Conservation (phyloP, 2,888 invertebrate species). For the Druceiella hillmani region DNA sequence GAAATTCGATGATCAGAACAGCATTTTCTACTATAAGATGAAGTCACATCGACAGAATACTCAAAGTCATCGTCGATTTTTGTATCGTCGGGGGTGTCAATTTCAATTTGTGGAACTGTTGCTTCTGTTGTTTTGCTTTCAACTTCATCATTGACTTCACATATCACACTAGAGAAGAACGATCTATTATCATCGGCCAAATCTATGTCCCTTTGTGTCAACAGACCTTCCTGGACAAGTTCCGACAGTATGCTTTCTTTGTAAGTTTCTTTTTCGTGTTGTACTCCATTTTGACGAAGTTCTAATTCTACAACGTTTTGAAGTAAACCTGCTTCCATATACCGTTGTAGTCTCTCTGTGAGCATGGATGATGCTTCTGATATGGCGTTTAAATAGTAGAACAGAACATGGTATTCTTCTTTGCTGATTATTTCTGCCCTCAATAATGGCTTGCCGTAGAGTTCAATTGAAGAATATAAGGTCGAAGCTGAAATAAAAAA, state of each 20-base stretch:
- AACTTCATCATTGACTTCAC: no score
- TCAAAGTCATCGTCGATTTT: constrained; percentile 33
- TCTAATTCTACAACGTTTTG: constrained; percentile 30
- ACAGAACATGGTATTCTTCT: constrained; percentile 50
- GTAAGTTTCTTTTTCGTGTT: constrained; percentile 30
- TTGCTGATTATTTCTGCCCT: constrained; percentile 47
- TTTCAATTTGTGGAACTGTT: constrained; percentile 38
- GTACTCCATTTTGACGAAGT: constrained; percentile 22
- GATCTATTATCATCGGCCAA: constrained; percentile 36
- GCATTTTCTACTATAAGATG: constrained; percentile 40
- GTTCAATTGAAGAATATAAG: constrained; percentile 56
- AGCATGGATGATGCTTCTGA: constrained; percentile 47
- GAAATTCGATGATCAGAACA: constrained; percentile 47
- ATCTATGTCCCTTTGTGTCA: constrained; percentile 44
- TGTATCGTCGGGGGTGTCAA: constrained; percentile 41
- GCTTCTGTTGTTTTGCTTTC: constrained; percentile 29
- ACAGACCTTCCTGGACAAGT: constrained; percentile 43
- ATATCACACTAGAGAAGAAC: constrained; percentile 36
- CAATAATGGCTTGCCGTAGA: constrained; percentile 57
- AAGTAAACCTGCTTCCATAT: constrained; percentile 47
- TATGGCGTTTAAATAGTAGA: constrained; percentile 48
- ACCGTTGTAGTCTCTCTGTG: constrained; percentile 46
- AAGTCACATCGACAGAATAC: constrained; percentile 43
- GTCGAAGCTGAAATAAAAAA: constrained; percentile 46
- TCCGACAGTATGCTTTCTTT: constrained; percentile 42